Evolutionary conservation across 2,888 invertebrate species (phyloP).

Genomic region (Himalopsyche tibetana): DNA sequence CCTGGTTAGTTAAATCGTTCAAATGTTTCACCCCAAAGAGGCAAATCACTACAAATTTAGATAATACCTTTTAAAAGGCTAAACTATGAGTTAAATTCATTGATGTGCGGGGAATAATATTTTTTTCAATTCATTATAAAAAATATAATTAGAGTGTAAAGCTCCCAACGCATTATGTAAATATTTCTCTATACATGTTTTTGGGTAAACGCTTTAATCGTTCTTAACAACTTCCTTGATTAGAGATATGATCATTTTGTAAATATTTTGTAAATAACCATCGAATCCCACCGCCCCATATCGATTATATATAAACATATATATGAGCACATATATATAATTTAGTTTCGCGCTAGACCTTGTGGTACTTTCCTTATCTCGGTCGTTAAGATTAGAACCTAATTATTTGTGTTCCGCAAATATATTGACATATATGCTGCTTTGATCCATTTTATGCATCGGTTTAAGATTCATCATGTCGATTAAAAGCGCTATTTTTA

Average conservation of each 20-base stretch:
- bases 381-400: slow-evolving; percentile 48
- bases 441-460: slow-evolving; percentile 63
- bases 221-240: slow-evolving; percentile 11
- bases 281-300: slow-evolving; percentile 36
- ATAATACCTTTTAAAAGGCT: too few species aligned
- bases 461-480: slow-evolving; percentile 60
- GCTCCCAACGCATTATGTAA: slow-evolving; percentile 19
- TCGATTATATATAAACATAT: slow-evolving; percentile 27
- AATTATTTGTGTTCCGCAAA: slow-evolving; percentile 59
- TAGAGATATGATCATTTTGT: slow-evolving; percentile 26
- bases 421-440: slow-evolving; percentile 58
- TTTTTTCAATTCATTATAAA: too few species aligned
- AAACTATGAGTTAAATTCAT: too few species aligned
- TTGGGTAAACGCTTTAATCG: slow-evolving; percentile 40
- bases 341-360: slow-evolving; percentile 33
- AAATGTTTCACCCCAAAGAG: too few species aligned
- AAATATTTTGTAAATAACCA: slow-evolving; percentile 39
- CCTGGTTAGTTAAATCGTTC: too few species aligned
- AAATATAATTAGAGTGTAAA: slow-evolving; percentile 1
- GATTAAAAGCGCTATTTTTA: slow-evolving; percentile 51
- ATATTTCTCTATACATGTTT: slow-evolving; percentile 31
- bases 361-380: slow-evolving; percentile 77
- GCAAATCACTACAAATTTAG: too few species aligned
- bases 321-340: slow-evolving; percentile 24
- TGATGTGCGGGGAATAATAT: too few species aligned